Base-by-base conservation (phyloP, 2,888 invertebrate species). In the Furcula furcula region DNA sequence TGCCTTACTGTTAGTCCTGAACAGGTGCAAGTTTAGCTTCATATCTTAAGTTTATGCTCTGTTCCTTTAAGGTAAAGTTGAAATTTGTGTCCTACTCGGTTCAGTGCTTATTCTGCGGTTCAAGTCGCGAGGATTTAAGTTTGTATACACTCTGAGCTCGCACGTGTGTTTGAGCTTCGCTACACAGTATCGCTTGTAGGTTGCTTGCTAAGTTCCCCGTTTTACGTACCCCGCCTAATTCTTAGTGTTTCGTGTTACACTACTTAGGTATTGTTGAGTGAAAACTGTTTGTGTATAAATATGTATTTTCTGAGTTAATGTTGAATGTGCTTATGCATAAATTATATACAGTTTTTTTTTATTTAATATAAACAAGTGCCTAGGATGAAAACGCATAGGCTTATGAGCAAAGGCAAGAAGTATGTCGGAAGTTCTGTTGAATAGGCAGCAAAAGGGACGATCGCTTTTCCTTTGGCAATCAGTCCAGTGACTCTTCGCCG, bases 41-140 rank as follows among this genome's bases (percentile, higher is more conserved):
- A 23, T 36, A 29, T 16, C 6, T 16, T 6, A 16, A 16, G 3
- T 25, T 13, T 25, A 7, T 7, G 10, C 13, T 10, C 1, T 13
- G 6, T 25, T 7, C 4, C 12, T 3, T 7, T 25, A 13, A 1
- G 1, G 1, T 7, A 25, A 3, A 25, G 23, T 25, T 25, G 0
- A 7, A 7, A 25, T 13, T 25, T 29, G 36, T 32, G 50, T 34
- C 52, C 48, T 59, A 57, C 47, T 47, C 57, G 51, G 42, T 43
- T 30, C 35, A 34, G 32, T 65, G 64, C 68, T 62, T 69, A 72
- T 58, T 65, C 60, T 59, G 65, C 46, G 73, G 69, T 37, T 44
- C 40, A 49, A 36, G 55, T 65, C 55, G 54, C 45, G 49, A 57
- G 65, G 70, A 71, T 71, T 72, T 67, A 67, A 73, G 72, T 75